These are phyloP conservation scores for Microplitis demolitor DNA, from an alignment of 1,140 invertebrate species.

Conservation along the genomic window DNA sequence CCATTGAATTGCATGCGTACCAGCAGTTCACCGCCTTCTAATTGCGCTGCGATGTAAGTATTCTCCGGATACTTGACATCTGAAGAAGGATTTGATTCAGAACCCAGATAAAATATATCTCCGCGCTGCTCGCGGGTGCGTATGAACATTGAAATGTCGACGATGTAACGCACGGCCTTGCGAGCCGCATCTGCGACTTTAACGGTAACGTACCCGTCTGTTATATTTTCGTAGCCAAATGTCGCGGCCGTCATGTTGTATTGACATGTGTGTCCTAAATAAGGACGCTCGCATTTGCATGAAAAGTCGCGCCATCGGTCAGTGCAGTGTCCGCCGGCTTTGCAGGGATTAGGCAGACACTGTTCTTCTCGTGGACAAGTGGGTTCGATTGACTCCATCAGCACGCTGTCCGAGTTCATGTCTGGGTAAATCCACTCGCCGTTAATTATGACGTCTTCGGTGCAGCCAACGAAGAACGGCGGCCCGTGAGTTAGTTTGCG, in stretches of 20 bases:
- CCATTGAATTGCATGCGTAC: conserved; percentile 81
- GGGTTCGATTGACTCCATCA: conserved; percentile 65
- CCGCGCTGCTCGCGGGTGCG: conserved; percentile 81
- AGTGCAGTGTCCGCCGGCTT: conserved; percentile 82
- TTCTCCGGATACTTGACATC: conserved; percentile 61
- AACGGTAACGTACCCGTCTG: conserved; percentile 74
- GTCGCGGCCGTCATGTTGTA: conserved; percentile 89
- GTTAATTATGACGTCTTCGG: conserved; percentile 89
- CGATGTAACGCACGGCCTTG: conserved; percentile 73
- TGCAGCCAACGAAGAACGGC: conserved; percentile 85
- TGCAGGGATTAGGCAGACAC: conserved; percentile 85
- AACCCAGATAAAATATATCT: conserved; percentile 88
- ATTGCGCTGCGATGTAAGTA: conserved; percentile 77
- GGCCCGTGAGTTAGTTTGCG: conserved; percentile 72
- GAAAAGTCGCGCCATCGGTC: conserved; percentile 88
- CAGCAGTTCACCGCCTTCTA: conserved; percentile 77
- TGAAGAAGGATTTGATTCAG: conserved; percentile 61
- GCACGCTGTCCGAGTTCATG: conserved; percentile 45
- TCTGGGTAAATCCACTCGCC: conserved; percentile 67
- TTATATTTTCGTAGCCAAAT: conserved; percentile 85
- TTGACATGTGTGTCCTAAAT: conserved; percentile 84
- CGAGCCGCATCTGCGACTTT: conserved; percentile 70
- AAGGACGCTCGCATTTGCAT: conserved; percentile 85
- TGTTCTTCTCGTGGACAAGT: conserved; percentile 80
- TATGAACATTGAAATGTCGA: conserved; percentile 93